Conservation (phyloP, 2,113 vertebrate species). For the Heterotis niloticus region DNA sequence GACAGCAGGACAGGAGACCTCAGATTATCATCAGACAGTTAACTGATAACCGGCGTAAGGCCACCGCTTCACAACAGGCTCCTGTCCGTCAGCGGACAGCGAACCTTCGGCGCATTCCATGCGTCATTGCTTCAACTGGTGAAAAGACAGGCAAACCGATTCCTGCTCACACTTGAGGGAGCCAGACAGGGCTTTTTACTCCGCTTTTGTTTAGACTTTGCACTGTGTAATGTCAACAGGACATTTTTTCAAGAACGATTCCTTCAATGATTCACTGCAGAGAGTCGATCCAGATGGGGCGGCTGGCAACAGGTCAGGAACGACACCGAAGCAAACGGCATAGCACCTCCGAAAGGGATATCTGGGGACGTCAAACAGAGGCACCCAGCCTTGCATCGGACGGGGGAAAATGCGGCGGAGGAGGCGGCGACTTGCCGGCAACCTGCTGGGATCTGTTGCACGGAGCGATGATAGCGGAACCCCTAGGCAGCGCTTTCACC, state of each 20-base stretch:
- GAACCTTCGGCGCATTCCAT: background rate
- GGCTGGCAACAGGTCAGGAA: background rate
- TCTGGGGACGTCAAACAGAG: background rate
- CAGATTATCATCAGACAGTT: background rate
- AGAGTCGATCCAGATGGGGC: slow-evolving; percentile 10
- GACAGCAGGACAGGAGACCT: background rate
- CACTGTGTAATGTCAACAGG: slow-evolving; percentile 28
- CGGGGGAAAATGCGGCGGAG: too few relatives aligned
- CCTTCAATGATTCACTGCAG: slow-evolving; percentile 24
- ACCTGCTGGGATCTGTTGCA: background rate
- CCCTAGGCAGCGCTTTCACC: background rate
- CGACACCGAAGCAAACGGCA: background rate
- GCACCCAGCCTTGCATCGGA: too few relatives aligned
- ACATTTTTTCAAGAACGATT: slow-evolving; percentile 17
- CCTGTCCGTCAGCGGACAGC: background rate
- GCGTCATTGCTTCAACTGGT: slow-evolving; percentile 5
- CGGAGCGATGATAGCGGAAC: background rate
- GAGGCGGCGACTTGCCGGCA: too few relatives aligned
- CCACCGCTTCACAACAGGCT: background rate
- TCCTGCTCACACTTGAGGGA: background rate
- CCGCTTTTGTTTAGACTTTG: slow-evolving; percentile 21
- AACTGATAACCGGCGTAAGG: background rate
- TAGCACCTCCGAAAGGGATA: background rate
- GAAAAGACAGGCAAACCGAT: background rate
- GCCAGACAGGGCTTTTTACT: slow-evolving; percentile 3